Base-by-base conservation (phyloP, 2,797 vertebrate species). In the Petrocephalus sullivani region DNA sequence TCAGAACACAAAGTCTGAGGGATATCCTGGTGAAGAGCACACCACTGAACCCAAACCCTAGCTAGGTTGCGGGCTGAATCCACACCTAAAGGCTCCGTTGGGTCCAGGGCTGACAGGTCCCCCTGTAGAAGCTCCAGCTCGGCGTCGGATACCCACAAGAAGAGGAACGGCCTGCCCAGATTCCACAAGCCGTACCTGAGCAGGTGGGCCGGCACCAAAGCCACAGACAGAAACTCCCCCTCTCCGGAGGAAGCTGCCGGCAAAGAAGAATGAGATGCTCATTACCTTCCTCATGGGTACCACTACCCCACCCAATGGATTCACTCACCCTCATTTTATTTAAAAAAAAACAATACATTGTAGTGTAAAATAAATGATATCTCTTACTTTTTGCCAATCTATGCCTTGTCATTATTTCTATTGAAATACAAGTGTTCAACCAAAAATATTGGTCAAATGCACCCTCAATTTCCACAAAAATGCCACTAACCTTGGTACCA, bases 171-270 rank as follows among this genome's bases (percentile, higher is more conserved):
- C 85, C 94, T 94, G 67, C 91, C 94, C 3, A 90, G 93, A 1
- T 94, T 95, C 97, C 97, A 99, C 4, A 97, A 54, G 0, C 97
- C 97, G 51, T 97, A 96, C 9, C 95, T 96, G 28, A 93, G 95
- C 51, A 99, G 90, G 92, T 98, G 94, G 21, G 93, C 93, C 1
- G 97, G 96, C 90, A 97, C 96, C 89, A 99, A 91, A 1, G 90
- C 92, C 88, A 98, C 92, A 10, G 92, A 91, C 85, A 95, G 64
- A 37, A 12, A 21, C 2, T 87, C 78, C 1, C 83, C 94, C 2
- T 92, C 94, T 51, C 95, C 94, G 23, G 83, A 88, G 46, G 49
- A 85, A 82, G 53, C 46, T 21, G 16, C 14, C 16, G 33, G 12
- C 19, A 41, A 9, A 56, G 46, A 28, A 46, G 5, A 56, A n/a